These are phyloP conservation scores for Tyrannus savana DNA, from an alignment of 2,113 vertebrate species.

Conservation along the genomic window DNA sequence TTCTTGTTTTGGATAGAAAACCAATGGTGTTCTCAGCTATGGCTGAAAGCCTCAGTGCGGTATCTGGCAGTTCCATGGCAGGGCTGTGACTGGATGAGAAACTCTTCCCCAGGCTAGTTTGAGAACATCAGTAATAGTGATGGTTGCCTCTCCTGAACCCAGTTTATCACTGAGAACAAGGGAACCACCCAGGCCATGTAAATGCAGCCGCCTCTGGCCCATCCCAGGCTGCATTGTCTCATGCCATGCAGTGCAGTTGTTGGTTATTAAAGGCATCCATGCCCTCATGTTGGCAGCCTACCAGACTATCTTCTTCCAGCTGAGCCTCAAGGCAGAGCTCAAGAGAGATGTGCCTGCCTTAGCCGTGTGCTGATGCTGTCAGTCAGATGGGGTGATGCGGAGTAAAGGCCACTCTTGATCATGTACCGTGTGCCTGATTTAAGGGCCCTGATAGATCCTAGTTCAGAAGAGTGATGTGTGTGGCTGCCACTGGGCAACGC, in stretches of 20 bases:
- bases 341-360: not conserved
- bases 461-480: fast-evolving
- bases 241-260: not conserved
- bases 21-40: not conserved
- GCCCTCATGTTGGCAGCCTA: not conserved
- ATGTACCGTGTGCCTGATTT: fast-evolving
- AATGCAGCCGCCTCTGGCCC: fast-evolving
- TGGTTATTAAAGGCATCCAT: not conserved
- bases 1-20: not conserved
- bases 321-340: not conserved
- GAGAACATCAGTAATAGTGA: not conserved
- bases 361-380: not conserved
- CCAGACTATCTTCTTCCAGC: not conserved
- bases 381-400: not conserved
- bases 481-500: fast-evolving
- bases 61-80: not conserved
- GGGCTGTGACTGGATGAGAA: not conserved
- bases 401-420: not conserved
- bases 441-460: not conserved
- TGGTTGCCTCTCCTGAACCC: not conserved
- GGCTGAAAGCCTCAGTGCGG: not conserved
- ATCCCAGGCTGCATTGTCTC: not conserved
- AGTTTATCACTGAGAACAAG: not conserved
- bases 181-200: fast-evolving
- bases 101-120: not conserved